Evolutionary conservation across 2,888 invertebrate genomes (phyloP).

Genomic region (Chesias legatella): DNA sequence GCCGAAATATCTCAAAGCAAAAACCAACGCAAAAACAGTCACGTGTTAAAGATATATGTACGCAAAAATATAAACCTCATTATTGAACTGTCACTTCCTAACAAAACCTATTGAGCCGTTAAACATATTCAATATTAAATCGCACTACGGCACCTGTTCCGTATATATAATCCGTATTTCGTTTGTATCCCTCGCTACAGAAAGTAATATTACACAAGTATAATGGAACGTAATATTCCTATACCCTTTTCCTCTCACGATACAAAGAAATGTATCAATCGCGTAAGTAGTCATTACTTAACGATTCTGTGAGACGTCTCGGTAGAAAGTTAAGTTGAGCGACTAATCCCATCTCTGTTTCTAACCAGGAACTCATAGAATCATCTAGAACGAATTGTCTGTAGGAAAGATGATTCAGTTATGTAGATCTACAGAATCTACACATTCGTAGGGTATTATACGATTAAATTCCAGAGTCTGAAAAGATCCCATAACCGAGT

Average conservation of each 20-base stretch:
- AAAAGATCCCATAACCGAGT: no score
- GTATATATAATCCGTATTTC: background rate
- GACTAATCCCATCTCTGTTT: conserved; percentile 31
- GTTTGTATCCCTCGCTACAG: background rate
- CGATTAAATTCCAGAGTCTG: no score
- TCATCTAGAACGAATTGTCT: conserved; percentile 15
- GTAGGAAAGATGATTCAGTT: no score
- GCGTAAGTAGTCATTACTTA: conserved; percentile 28
- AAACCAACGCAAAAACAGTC: conserved; percentile 1
- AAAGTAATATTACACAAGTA: conserved; percentile 6
- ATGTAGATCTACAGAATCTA: no score
- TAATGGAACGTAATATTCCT: conserved; percentile 4
- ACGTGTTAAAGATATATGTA: conserved; percentile 4
- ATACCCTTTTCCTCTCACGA: conserved; percentile 11
- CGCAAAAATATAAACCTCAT: background rate
- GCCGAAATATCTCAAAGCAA: conserved; percentile 2
- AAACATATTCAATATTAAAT: no score
- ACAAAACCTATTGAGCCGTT: no score
- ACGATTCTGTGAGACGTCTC: conserved; percentile 33
- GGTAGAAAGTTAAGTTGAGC: conserved; percentile 55
- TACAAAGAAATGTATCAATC: conserved; percentile 11
- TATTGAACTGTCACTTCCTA: no score
- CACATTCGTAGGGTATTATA: no score
- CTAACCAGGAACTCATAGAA: conserved; percentile 35
- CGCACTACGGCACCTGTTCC: no score